A percentile compares a stretch with the other conserved stretches of the same genome.
Conservation (phyloP, 1,140 invertebrate species). For the Drosophila pachea region DNA sequence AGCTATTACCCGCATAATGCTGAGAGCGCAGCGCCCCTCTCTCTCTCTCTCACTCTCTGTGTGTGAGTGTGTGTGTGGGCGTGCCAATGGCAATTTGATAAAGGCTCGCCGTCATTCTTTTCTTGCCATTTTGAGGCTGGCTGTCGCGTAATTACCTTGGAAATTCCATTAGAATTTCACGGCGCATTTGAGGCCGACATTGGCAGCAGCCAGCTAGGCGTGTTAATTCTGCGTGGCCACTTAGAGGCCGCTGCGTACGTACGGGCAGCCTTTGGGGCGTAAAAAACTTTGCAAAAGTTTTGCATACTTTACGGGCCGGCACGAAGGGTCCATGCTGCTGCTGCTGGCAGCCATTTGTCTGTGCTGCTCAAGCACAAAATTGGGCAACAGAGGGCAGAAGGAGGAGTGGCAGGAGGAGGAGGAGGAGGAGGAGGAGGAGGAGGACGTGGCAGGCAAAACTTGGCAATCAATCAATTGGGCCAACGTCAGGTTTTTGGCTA, state of each 20-base stretch:
- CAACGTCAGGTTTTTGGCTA: constrained; percentile 27
- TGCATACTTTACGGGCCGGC: constrained; percentile 60
- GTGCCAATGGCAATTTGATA: constrained; percentile 67
- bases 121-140: background rate
- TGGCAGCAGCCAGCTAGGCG: constrained; percentile 31
- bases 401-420: too few species aligned
- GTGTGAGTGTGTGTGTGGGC: constrained; percentile 12
- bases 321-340: too few species aligned
- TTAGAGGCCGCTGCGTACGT: constrained; percentile 4
- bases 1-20: constrained; percentile 68
- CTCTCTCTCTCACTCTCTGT: too few species aligned
- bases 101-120: constrained; percentile 29
- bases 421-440: background rate
- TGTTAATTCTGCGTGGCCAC: constrained; percentile 39
- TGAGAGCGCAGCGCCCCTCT: too few species aligned
- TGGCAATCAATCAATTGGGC: constrained; percentile 72
- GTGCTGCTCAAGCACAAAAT: constrained; percentile 53
- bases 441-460: constrained; percentile 26
- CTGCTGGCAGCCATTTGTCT: constrained; percentile 41
- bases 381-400: constrained; percentile 1
- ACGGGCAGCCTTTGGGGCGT: constrained; percentile 45
- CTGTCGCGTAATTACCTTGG: constrained; percentile 61
- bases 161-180: constrained; percentile 76
- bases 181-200: constrained; percentile 60
- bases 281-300: constrained; percentile 67